Evolutionary conservation across 2,113 vertebrate species (phyloP), one percentile per base, ranked within the genome.

Genomic region (Tauraco erythrolophus): DNA sequence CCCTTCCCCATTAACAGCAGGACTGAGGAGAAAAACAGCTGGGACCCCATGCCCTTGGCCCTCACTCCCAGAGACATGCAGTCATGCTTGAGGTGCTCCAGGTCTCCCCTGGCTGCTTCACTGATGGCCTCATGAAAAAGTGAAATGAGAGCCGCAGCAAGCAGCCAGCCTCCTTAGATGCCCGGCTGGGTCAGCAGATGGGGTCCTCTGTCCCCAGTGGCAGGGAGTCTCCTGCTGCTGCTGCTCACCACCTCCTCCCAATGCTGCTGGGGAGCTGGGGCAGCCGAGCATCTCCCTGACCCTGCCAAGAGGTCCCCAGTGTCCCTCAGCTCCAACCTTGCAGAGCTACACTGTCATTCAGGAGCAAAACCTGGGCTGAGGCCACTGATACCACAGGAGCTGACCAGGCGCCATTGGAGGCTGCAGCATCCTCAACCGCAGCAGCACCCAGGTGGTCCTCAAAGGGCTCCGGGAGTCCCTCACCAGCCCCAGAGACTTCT

Each of bases 221-320:
- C 11, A 68, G 27, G 16, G 21, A 31, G 16, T 65, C 25, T 33
- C 30, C 65, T 41, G 16, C n/a, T 57, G 41, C 53, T 48, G 17
- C n/a, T 30, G 30, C 45, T 83, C 1, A 0, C 54, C 19, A 27
- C 45, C 19, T 61, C 30, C 19, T 61, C 24, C 48, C 0, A 0
- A 33, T 56, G 25, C 21, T 81, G 25, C 25, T 46, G 51, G 4
- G 24, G 25, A 50, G 8, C 61, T 65, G 31, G 39, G 50, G 31
- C 24, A 35, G 48, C 41, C 1, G 1, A 56, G 19, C 62, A 57
- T 35, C 33, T 31, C 33, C 19, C 15, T 37, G 11, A 21, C 19
- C 9, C 33, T 35, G 50, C 27, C 1, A 1, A 56, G 62, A 56
- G 41, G 39, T 81, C 39, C 48, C 48, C 37, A n/a, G 37, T 28